Percentiles rank a stretch among this genome's conserved stretches.
Evolutionary conservation across 2,888 invertebrate species (phyloP).

Genomic region (Volucella bombylans): DNA sequence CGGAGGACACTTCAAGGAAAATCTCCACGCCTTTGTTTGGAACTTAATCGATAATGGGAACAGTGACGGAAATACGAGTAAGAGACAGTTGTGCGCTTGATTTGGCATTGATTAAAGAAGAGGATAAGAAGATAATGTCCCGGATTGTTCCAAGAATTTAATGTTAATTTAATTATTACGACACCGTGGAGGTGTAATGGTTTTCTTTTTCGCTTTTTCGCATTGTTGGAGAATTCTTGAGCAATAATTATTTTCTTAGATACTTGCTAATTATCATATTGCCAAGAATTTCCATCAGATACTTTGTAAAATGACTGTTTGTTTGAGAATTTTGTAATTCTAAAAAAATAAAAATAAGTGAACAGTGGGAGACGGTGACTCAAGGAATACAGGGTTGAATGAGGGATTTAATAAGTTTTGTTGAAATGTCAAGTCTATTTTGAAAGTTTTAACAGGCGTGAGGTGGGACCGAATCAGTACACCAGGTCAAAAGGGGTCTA

Average conservation of each 20-base stretch:
- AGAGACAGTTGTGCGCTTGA: conserved; percentile 13
- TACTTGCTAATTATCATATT: not conserved
- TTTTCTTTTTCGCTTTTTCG: not conserved
- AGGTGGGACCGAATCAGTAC: too few relatives aligned
- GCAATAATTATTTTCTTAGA: not conserved
- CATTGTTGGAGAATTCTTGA: not conserved
- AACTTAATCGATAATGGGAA: conserved; percentile 9
- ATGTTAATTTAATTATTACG: not conserved
- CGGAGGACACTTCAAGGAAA: not conserved
- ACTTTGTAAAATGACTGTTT: too few relatives aligned
- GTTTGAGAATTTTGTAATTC: too few relatives aligned
- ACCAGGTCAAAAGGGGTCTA: too few relatives aligned
- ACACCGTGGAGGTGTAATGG: not conserved
- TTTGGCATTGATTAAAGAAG: conserved; percentile 17
- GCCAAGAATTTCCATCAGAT: not conserved
- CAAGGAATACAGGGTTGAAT: too few relatives aligned
- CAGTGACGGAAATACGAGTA: not conserved
- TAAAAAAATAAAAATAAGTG: too few relatives aligned
- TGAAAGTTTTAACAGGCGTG: too few relatives aligned
- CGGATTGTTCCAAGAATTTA: conserved; percentile 16
- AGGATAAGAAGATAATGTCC: not conserved
- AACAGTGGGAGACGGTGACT: too few relatives aligned
- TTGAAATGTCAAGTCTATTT: too few relatives aligned
- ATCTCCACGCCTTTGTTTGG: not conserved
- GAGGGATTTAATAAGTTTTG: too few relatives aligned